Evolutionary conservation across 64 coral and sea anemone genomes (phyloP), one percentile per base, ranked within the genome.

Genomic region (Astreopora myriophthalma): DNA sequence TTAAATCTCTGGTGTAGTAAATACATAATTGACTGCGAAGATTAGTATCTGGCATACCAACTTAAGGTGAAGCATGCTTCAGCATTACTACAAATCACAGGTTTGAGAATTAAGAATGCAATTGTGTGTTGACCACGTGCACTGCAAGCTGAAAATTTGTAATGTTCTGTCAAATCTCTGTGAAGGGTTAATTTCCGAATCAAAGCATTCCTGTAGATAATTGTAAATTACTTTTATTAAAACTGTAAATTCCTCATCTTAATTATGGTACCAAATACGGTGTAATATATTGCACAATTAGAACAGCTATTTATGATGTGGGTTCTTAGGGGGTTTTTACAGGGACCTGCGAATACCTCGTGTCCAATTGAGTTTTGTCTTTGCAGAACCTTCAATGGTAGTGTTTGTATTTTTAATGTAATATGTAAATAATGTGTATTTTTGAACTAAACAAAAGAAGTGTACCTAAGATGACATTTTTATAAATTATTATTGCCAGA

Each of bases 401-500:
- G 90, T 92, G 69, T 84, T 92, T 82, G 90, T 92, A 86, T 92
- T 92, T 92, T 92, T 92, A 92, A 75, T 84, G 77, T 91, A 62
- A 89, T 89, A 65, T 92, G 90, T 92, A 92, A 76, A 92, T 92
- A 92, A 79, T 92, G 52, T 79, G 77, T 92, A 92, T 92, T 92
- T 92, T 92, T 92, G 58, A 92, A 76, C 69, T 79, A n/a, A 91
- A 60, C 51, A 83, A 64, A 30, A 55, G 60, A 83, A 85, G 69
- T 92, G 90, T 86, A 92, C 61, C 73, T 60, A 72, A 85, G 48
- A 92, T 84, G 82, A 73, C 69, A 71, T 85, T 92, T 92, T 92
- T 92, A 92, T 92, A 92, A 92, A 92, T 92, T 92, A 92, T 92
- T 91, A 79, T 83, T 92, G 65, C 67, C 90, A 86, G 84, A 76